Conservation (phyloP, 2,113 vertebrate species). For the Macroglossus sobrinus region DNA sequence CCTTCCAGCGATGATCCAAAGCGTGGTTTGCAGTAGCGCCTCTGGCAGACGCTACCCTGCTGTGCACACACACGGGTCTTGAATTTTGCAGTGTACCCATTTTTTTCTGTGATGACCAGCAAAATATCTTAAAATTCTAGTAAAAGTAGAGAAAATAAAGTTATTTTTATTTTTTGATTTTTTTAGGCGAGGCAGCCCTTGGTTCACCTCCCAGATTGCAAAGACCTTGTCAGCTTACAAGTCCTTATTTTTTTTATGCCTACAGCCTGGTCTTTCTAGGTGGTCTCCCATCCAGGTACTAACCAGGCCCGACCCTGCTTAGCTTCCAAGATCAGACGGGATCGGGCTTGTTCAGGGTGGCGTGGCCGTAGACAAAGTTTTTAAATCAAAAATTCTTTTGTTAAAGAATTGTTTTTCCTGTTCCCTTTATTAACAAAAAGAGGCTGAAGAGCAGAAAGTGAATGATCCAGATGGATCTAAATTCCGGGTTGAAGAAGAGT, state of each 20-base stretch:
- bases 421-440: not conserved
- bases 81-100: not conserved
- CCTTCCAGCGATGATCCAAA: not conserved
- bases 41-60: not conserved
- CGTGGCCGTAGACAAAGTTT: not conserved
- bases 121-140: not conserved
- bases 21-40: not conserved
- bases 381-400: not conserved
- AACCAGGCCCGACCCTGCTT: too few relatives aligned
- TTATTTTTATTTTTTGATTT: too few relatives aligned
- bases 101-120: not conserved
- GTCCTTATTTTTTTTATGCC: too few relatives aligned
- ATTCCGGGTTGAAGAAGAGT: not conserved
- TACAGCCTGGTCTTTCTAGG: too few relatives aligned
- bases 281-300: too few relatives aligned
- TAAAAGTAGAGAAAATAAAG: not conserved
- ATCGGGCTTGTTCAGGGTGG: too few relatives aligned
- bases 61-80: too few relatives aligned
- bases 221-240: too few relatives aligned
- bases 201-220: too few relatives aligned
- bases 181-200: too few relatives aligned
- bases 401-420: not conserved
- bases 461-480: not conserved
- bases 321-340: too few relatives aligned
- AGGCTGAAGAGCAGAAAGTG: not conserved